Conservation (phyloP, 2,888 invertebrate genomes). For the Tipula helvola region DNA sequence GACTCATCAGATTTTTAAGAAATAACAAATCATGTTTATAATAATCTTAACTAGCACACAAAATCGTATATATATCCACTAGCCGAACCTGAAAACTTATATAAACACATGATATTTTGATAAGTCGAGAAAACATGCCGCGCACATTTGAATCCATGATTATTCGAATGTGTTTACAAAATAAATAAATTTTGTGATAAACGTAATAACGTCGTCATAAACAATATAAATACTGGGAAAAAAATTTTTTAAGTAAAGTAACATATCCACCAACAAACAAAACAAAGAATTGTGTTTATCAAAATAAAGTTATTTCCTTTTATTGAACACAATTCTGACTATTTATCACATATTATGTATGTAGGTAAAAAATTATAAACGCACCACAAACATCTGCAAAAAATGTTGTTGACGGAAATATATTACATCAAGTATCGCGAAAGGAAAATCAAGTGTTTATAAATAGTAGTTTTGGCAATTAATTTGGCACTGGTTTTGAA, state of each 20-base stretch:
- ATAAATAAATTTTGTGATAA: neutral
- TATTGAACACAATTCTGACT: neutral
- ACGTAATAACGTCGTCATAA: neutral
- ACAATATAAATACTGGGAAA: neutral
- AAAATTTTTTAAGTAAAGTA: neutral
- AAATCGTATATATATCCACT: neutral
- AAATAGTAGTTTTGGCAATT: neutral
- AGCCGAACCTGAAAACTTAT: neutral
- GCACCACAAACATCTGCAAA: neutral
- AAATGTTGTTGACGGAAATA: neutral
- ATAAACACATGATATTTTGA: neutral
- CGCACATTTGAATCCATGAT: neutral
- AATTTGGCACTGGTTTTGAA: neutral
- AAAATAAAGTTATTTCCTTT: neutral
- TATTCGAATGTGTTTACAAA: neutral
- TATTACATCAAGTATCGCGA: neutral
- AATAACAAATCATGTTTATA: neutral
- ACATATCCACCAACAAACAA: neutral
- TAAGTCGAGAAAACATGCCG: neutral
- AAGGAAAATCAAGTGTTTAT: neutral
- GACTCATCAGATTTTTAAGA: neutral
- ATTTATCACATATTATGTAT: neutral
- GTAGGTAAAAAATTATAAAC: no score
- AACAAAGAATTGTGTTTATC: neutral
- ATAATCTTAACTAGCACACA: neutral